These are phyloP conservation scores for Sarcoramphus papa DNA, from an alignment of 2,797 vertebrate species.

Conservation along the genomic window DNA sequence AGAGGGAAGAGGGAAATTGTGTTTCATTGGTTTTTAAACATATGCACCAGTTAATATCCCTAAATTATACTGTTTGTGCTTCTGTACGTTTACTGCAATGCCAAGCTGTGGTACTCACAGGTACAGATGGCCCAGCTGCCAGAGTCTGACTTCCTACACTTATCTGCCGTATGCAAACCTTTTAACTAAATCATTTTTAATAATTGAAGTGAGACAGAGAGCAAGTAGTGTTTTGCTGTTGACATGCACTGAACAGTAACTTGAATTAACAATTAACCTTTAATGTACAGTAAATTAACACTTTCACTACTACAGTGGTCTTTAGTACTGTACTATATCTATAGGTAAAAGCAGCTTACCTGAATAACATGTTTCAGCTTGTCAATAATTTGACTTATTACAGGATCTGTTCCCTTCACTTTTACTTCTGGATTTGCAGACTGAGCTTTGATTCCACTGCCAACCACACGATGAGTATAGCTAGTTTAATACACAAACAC, in stretches of 20 bases:
- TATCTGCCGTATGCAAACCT: neutral
- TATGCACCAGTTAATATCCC: neutral
- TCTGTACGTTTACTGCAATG: neutral
- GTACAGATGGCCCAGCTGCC: neutral
- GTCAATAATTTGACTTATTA: constrained; percentile 88
- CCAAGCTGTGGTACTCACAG: neutral
- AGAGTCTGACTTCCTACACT: neutral
- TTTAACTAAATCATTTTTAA: neutral
- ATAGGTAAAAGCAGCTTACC: constrained; percentile 73
- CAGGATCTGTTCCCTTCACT: constrained; percentile 83
- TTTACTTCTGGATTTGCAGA: constrained; percentile 86
- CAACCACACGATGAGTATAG: constrained; percentile 84
- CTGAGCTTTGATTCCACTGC: constrained; percentile 86
- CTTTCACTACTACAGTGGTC: neutral
- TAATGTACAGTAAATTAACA: neutral
- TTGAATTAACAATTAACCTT: neutral
- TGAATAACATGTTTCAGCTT: constrained; percentile 90
- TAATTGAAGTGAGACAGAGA: neutral
- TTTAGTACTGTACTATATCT: neutral
- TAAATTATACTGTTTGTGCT: neutral
- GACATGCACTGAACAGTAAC: neutral
- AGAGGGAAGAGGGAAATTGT: neutral
- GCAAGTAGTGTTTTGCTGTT: neutral
- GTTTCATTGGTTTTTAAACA: neutral
- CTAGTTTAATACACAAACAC: constrained; percentile 66